These are phyloP conservation scores for Halichoerus grypus DNA, from an alignment of 2,113 vertebrate genomes.

Conservation along the genomic window DNA sequence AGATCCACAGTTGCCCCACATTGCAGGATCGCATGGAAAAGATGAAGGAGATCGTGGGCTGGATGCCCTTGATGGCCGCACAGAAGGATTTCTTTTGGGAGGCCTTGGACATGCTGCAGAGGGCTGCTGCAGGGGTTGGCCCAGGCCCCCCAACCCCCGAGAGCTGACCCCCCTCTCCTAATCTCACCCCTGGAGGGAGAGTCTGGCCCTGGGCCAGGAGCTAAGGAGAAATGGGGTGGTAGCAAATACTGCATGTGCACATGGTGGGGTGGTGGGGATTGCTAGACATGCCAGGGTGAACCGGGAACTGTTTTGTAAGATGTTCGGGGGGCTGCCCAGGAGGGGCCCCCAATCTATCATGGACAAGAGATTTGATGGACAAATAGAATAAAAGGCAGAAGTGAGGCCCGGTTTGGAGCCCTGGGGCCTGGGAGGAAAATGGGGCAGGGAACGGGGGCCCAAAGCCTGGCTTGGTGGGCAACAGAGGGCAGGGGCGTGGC, in stretches of 20 bases:
- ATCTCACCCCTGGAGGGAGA: slow-evolving; percentile 32
- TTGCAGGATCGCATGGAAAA: slow-evolving; percentile 82
- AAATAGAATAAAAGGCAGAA: slow-evolving; percentile 81
- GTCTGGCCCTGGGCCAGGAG: slow-evolving; percentile 30
- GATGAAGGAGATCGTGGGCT: slow-evolving; percentile 84
- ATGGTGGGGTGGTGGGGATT: slow-evolving; percentile 54
- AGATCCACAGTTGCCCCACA: slow-evolving; percentile 82
- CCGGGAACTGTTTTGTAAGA: slow-evolving; percentile 72
- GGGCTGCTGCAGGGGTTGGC: slow-evolving; percentile 42
- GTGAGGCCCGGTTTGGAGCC: slow-evolving; percentile 46
- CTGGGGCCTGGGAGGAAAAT: slow-evolving; percentile 6
- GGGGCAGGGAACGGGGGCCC: neutral
- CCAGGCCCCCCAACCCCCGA: slow-evolving; percentile 59
- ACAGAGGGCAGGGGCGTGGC: neutral
- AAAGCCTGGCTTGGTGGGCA: neutral
- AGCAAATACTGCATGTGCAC: slow-evolving; percentile 16
- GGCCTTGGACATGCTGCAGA: slow-evolving; percentile 84
- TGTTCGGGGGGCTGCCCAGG: slow-evolving; percentile 83
- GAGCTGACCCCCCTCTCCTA: slow-evolving; percentile 23
- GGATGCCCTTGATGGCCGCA: slow-evolving; percentile 82
- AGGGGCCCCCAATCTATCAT: slow-evolving; percentile 75
- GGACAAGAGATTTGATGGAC: slow-evolving; percentile 74
- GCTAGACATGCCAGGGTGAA: slow-evolving; percentile 18
- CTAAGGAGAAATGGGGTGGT: slow-evolving; percentile 27
- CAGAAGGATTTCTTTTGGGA: slow-evolving; percentile 86